Evolutionary conservation across 2,113 vertebrate species (phyloP), one percentile per base, ranked within the genome.

Genomic region (Shinisaurus crocodilurus): DNA sequence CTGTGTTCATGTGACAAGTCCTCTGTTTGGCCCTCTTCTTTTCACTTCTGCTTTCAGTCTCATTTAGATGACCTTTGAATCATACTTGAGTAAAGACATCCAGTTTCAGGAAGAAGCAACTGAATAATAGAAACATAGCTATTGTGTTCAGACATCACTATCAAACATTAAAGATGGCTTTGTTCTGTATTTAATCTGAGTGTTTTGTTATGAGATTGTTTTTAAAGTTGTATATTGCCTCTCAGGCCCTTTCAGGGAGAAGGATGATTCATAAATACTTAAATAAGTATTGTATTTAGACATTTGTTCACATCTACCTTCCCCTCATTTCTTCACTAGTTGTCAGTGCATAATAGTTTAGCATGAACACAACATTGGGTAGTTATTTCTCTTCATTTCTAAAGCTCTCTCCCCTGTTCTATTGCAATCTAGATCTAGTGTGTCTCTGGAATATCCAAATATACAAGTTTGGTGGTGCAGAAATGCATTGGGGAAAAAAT

Each of bases 291-390:
- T 67, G 23, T 37, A 20, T 74, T 86, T 77, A 48, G n/a, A 12
- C 3, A 1, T 32, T 0, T 23, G 7, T 0, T 7, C 1, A 1
- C 15, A 74, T 57, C n/a, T 15, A 65, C 16, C 15, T 43, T 20
- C 81, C 57, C 40, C 16, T 65, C 7, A 43, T 29, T 3, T n/a
- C 60, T 40, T 67, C 40, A 27, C 81, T 15, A 63, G 60, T 63
- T 63, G 60, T 16, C 5, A 54, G 6, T 63, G 60, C 18, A 18
- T 63, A 37, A 60, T 40, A 29, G n/a, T 15, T 29, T 7, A 40
- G 32, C n/a, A 65, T 74, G 37, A 27, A 63, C n/a, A 25, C 45
- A 74, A n/a, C 23, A 45, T 15, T 27, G 45, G 43, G 32, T 79
- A 8, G 29, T 16, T 27, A 8, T 74, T 86, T 34, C 13, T 75